Base-by-base conservation (phyloP, 2,797 vertebrate species). In the Syndactyla subalaris region DNA sequence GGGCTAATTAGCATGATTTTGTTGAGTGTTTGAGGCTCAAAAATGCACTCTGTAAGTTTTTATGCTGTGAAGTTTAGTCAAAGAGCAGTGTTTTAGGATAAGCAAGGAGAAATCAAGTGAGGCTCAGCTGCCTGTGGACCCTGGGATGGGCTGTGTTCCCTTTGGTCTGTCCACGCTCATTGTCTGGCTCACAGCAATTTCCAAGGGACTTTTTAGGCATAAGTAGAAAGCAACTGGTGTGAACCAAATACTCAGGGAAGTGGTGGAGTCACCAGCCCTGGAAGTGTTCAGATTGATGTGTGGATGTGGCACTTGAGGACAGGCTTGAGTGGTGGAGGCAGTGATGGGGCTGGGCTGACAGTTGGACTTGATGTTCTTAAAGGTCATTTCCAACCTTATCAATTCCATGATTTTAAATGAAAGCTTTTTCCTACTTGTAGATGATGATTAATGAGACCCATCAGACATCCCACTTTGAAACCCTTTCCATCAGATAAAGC, bases 401-500 rank as follows among this genome's bases (percentile, higher is more conserved):
- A 34, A 57, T 14, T 19, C 65, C 38, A 9, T 6, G 51, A 22
- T 13, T 30, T 51, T 17, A 7, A 73, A 15, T 18, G 72, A n/a
- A 87, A 72, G 78, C 75, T 39, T 72, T 24, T 65, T 6, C 34
- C 85, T 43, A 4, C 32, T 51, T 20, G 45, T 26, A 27, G 70
- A 3, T 4, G 62, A 36, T 91, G 97, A 96, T 88, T 81, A 93
- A 96, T 26, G 76, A 84, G 73, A 24, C 66, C 85, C 8, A 62
- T 93, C 89, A 82, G 93, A 58, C 77, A 48, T 34, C 62, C 34
- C 36, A 10, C 74, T 95, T 79, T 61, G 86, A 93, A 97, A 80
- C 9, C 30, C 72, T 55, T 88, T 91, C 84, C 4, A 3, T 96
- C 95, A 79, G 95, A 79, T 59, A 73, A 90, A 96, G 92, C 88